These are phyloP conservation scores for Clistopyga incitator DNA, from an alignment of 2,888 invertebrate species.

Conservation along the genomic window DNA sequence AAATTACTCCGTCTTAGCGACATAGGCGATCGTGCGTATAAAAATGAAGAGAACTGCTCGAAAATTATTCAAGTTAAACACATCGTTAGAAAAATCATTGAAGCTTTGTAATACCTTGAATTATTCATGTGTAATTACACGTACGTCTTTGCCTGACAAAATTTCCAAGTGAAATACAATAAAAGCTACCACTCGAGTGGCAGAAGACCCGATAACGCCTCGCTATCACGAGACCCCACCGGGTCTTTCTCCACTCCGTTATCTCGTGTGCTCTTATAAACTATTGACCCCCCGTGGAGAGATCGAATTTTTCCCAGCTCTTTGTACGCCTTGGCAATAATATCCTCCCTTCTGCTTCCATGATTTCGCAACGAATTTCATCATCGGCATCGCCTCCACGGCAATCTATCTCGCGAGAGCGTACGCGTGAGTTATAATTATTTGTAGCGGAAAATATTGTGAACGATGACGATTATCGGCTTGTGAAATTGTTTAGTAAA, in stretches of 20 bases:
- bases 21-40: not conserved
- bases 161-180: not conserved
- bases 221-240: conserved; percentile 74
- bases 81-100: not conserved
- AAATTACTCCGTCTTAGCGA: not conserved
- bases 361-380: conserved; percentile 76
- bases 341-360: conserved; percentile 32
- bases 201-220: conserved; percentile 32
- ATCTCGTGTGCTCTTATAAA: conserved; percentile 78
- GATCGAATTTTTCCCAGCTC: conserved; percentile 63
- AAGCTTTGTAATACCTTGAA: not conserved
- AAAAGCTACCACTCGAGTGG: conserved; percentile 15
- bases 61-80: not conserved
- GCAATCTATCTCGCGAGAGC: conserved; percentile 32
- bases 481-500: conserved; percentile 13
- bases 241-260: conserved; percentile 71
- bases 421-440: not conserved
- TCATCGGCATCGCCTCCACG: conserved; percentile 68
- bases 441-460: conserved; percentile 53
- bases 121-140: not conserved
- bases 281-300: conserved; percentile 78
- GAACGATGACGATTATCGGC: not conserved
- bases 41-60: conserved; percentile 10
- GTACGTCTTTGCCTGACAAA: not conserved
- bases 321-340: conserved; percentile 36